Conservation (phyloP, 1,140 invertebrate species). For the Bombyx mori region ASM3026992v2 NC_085123.1:4160501-4161000, state of each 20-base stretch:
- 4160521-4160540: slow-evolving; percentile 93
- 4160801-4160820: slow-evolving; percentile 65
- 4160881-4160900: slow-evolving; percentile 65
- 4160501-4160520: slow-evolving; percentile 87
- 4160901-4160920: slow-evolving; percentile 65
- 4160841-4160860: slow-evolving; percentile 53
- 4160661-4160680: slow-evolving; percentile 40
- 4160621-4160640: slow-evolving; percentile 90
- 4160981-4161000: too few relatives aligned
- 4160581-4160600: slow-evolving; percentile 93
- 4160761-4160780: slow-evolving; percentile 64
- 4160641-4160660: slow-evolving; percentile 45
- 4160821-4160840: slow-evolving; percentile 67
- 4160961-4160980: too few relatives aligned
- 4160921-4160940: slow-evolving; percentile 60
- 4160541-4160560: slow-evolving; percentile 95
- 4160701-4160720: slow-evolving; percentile 64
- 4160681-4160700: slow-evolving; percentile 68
- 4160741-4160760: slow-evolving; percentile 62
- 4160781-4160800: slow-evolving; percentile 67
- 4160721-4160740: slow-evolving; percentile 66
- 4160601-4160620: slow-evolving; percentile 93
- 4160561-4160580: slow-evolving; percentile 92
- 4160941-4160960: slow-evolving; percentile 1
- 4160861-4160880: slow-evolving; percentile 70